A percentile compares a stretch with the other conserved stretches of the same genome.
These are phyloP conservation scores for Decapterus maruadsi DNA, from an alignment of 2,797 vertebrate genomes.

Conservation along the genomic window DNA sequence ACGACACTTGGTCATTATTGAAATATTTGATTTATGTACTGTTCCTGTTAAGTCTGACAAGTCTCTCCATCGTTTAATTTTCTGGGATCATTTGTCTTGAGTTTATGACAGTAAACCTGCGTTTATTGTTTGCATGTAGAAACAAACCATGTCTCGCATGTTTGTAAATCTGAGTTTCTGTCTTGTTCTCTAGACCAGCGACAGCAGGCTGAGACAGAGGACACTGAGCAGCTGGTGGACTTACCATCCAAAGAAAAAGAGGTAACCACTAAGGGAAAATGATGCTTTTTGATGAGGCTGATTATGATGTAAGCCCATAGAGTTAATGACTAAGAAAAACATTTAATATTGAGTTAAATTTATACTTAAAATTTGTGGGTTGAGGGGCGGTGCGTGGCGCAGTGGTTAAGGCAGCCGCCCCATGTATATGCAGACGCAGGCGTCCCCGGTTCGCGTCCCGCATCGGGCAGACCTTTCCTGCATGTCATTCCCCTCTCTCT, in stretches of 20 bases:
- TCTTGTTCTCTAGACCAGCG: slow-evolving; percentile 32
- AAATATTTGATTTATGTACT: too few relatives aligned
- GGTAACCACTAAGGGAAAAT: slow-evolving; percentile 29
- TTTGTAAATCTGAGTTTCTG: neutral
- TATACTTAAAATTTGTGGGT: too few relatives aligned
- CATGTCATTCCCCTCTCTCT: too few relatives aligned
- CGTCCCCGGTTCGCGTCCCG: too few relatives aligned
- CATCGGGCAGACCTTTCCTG: too few relatives aligned
- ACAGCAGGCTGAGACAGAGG: slow-evolving; percentile 19
- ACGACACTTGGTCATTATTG: too few relatives aligned
- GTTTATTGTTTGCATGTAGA: neutral
- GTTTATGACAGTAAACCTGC: neutral
- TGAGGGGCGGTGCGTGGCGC: too few relatives aligned
- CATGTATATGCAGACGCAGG: too few relatives aligned
- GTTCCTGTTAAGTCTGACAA: too few relatives aligned
- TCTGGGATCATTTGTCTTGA: neutral
- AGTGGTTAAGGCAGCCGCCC: too few relatives aligned
- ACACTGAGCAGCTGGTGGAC: slow-evolving; percentile 22
- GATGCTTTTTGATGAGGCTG: neutral
- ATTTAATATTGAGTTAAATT: too few relatives aligned
- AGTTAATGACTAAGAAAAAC: neutral
- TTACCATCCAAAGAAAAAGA: slow-evolving; percentile 2
- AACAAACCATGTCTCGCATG: neutral
- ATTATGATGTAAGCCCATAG: neutral
- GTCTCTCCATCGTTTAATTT: neutral